Evolutionary conservation across 1,140 invertebrate species (phyloP).

Genomic region (Babylonia areolata): DNA sequence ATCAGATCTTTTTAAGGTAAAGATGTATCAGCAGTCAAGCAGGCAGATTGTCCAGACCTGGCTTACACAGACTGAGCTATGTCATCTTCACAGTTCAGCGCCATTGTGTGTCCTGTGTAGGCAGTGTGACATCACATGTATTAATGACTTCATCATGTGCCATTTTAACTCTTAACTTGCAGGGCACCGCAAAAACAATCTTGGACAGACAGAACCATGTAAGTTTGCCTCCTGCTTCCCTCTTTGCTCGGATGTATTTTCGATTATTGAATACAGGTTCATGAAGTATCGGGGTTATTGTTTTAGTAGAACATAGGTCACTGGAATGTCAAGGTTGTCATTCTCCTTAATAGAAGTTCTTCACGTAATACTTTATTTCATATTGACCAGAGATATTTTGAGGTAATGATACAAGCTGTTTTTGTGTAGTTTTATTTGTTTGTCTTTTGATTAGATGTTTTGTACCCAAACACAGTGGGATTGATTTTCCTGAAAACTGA

Average conservation of each 20-base stretch:
- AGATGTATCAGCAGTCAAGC: too few relatives aligned
- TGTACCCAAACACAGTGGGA: background rate
- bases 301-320: too few relatives aligned
- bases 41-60: conserved; percentile 23
- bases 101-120: background rate
- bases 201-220: conserved; percentile 65
- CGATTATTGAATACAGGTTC: too few relatives aligned
- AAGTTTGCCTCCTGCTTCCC: conserved; percentile 47
- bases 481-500: background rate
- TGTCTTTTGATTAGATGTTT: background rate
- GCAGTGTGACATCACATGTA: conserved; percentile 22
- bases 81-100: conserved; percentile 17
- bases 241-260: conserved; percentile 22
- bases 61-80: conserved; percentile 18
- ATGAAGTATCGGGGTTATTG: too few relatives aligned
- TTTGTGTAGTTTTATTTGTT: background rate
- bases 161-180: conserved; percentile 48
- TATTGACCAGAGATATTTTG: background rate
- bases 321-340: too few relatives aligned
- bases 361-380: too few relatives aligned
- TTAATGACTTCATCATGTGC: conserved; percentile 39
- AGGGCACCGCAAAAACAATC: conserved; percentile 58
- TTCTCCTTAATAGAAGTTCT: too few relatives aligned
- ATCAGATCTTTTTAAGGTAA: too few relatives aligned
- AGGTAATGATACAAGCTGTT: too few relatives aligned